phyloP scores from a whole-genome alignment of 2,888 invertebrate species.

The Meta bourneti region DNA sequence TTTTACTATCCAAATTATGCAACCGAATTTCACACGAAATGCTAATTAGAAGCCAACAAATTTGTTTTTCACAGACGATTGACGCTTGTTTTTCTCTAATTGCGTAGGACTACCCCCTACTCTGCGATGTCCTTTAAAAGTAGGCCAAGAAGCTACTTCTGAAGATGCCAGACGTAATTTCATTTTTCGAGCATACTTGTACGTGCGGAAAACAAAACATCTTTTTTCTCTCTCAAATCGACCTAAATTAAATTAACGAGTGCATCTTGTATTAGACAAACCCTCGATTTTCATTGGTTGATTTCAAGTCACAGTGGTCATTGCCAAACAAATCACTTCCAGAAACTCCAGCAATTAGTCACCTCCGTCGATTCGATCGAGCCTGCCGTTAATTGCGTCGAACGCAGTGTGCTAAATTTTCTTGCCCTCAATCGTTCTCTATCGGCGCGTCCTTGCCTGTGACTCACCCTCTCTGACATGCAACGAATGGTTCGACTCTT shows the following conservation, averaged over 20 bases:
- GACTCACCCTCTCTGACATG: not conserved
- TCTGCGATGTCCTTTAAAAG: not conserved
- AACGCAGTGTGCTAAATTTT: not conserved
- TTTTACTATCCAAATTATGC: not conserved
- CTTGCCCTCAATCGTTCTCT: not conserved
- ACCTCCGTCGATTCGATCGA: not conserved
- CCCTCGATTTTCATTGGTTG: no score
- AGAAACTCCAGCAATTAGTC: no score
- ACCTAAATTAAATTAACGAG: not conserved
- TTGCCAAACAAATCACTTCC: no score
- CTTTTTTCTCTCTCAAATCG: not conserved
- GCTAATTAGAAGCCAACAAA: not conserved
- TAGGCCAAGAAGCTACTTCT: not conserved
- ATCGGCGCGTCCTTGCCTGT: conserved; percentile 5
- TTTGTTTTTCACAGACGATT: not conserved
- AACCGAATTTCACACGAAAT: not conserved
- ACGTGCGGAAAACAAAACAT: not conserved
- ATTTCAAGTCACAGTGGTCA: no score
- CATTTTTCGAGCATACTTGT: not conserved
- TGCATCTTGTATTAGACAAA: no score
- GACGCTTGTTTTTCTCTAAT: not conserved
- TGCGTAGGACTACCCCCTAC: not conserved
- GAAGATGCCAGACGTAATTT: not conserved
- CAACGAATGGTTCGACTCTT: conserved; percentile 18
- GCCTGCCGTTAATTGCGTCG: not conserved